Base-by-base conservation (phyloP, 2,797 vertebrate genomes). In the Oreochromis grahami region DNA sequence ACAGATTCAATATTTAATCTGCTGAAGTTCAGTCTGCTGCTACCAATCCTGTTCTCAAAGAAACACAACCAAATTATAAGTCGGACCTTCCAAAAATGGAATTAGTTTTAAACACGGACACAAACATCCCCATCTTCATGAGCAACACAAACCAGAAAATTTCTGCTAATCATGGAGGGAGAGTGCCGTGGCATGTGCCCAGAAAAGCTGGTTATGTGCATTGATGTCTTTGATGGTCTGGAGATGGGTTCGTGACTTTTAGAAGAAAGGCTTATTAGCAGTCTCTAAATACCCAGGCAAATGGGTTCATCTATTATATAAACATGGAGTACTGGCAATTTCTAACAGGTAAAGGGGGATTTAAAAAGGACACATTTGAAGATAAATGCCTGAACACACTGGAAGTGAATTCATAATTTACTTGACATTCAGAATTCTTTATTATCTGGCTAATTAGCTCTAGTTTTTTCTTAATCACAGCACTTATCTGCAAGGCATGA, bases 341-440 rank as follows among this genome's bases (percentile, higher is more conserved):
- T 85, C 17, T 84, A 83, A 88, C 79, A 87, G 80, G 81, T 86
- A 81, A 70, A 85, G 77, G 8, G 51, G 63, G 13, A 5, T 58
- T 82, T 83, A 78, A 52, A 84, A 91, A 89, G 85, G 77, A 92
- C 55, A 78, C 81, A 86, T 92, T 91, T 86, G 24, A 86, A 91
- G 86, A 92, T 86, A 89, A 90, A 91, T 89, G 53, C 81, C 86
- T 48, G 85, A 92, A 86, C 78, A 88, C 2, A 19, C 14, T 86
- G 81, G 63, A 86, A 90, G 78, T 82, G 70, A 85, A 91, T 89
- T 89, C 79, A 86, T 92, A 89, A 94, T 92, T 92, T 83, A 87
- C 77, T 89, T 92, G 84, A 90, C 88, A 93, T 92, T 91, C 83
- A 91, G 41, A 79, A 88, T 91, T 86, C 9, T 86, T 86, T 89